phyloP scores from a whole-genome alignment of 2,797 vertebrate genomes.

The Lutjanus campechanus region DNA sequence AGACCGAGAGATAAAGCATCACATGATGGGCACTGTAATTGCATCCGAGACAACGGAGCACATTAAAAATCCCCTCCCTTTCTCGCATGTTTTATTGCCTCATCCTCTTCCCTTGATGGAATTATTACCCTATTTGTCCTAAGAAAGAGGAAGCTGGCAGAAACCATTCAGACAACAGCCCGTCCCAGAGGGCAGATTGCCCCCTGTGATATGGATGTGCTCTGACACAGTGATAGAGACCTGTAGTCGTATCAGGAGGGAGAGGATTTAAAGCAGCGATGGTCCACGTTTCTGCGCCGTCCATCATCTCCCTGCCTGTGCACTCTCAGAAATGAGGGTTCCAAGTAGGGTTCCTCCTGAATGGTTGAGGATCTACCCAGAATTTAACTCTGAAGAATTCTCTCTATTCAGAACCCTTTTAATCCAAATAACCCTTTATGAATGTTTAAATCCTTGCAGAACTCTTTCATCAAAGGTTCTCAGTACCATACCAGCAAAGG shows the following conservation, averaged over 20 bases:
- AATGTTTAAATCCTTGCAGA: too few species aligned
- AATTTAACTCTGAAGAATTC: too few species aligned
- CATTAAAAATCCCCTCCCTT: conserved; percentile 69
- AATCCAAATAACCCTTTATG: too few species aligned
- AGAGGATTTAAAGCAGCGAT: conserved; percentile 57
- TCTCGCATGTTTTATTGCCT: conserved; percentile 73
- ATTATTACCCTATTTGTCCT: conserved; percentile 76
- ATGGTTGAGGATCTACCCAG: too few species aligned
- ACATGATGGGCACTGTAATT: conserved; percentile 79
- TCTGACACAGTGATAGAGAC: conserved; percentile 56
- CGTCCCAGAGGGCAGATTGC: conserved; percentile 55
- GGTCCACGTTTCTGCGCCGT: conserved; percentile 26
- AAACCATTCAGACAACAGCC: conserved; percentile 58
- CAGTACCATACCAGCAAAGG: too few species aligned
- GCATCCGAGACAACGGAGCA: conserved; percentile 70
- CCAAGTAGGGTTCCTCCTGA: too few species aligned
- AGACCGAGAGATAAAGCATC: conserved; percentile 70
- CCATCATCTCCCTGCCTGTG: conserved; percentile 58
- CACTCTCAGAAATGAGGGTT: too few species aligned
- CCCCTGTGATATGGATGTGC: conserved; percentile 54
- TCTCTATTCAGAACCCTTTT: too few species aligned
- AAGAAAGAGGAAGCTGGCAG: conserved; percentile 69
- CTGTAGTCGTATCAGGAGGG: conserved; percentile 49
- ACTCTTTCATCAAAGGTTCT: too few species aligned
- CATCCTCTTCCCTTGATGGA: conserved; percentile 72